A percentile compares a stretch with the other conserved stretches of the same genome.
phyloP scores from a whole-genome alignment of 1,140 invertebrate genomes.

The Heliconius melpomene region DNA sequence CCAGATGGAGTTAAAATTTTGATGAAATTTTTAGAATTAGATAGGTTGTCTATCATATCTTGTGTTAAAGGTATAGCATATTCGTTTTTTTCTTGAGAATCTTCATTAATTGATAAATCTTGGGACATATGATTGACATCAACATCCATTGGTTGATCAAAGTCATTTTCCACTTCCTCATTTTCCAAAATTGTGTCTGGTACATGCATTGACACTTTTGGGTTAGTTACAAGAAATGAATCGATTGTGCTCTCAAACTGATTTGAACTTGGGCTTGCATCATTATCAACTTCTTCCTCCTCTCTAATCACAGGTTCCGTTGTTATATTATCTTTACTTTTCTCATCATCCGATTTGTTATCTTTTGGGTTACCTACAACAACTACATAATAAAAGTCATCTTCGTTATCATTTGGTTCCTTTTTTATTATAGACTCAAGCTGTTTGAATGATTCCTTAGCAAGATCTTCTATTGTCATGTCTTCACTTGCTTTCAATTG shows the following conservation, averaged over 20 bases:
- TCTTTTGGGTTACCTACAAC: conserved; percentile 70
- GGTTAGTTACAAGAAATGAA: conserved; percentile 64
- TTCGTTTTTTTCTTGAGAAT: conserved; percentile 46
- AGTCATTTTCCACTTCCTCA: conserved; percentile 64
- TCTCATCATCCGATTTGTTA: conserved; percentile 37
- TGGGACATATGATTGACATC: conserved; percentile 53
- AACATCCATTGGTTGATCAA: conserved; percentile 51
- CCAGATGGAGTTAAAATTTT: conserved; percentile 65
- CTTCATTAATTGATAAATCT: conserved; percentile 45
- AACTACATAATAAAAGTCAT: conserved; percentile 73
- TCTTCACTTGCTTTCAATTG: conserved; percentile 45
- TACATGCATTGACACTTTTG: conserved; percentile 61
- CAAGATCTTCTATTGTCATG: conserved; percentile 52
- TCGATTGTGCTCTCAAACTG: conserved; percentile 63
- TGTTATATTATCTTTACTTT: conserved; percentile 3
- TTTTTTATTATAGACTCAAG: conserved; percentile 69
- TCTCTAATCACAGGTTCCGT: conserved; percentile 25
- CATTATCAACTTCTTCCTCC: conserved; percentile 13
- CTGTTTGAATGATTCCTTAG: conserved; percentile 67
- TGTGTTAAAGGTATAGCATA: conserved; percentile 39
- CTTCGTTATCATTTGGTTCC: conserved; percentile 69
- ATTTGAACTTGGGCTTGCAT: conserved; percentile 26
- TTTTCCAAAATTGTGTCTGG: conserved; percentile 72
- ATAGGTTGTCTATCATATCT: conserved; percentile 40
- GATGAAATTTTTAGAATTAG: conserved; percentile 55